Base-by-base conservation (phyloP, 2,113 vertebrate genomes). In the Gymnorhina tibicen region DNA sequence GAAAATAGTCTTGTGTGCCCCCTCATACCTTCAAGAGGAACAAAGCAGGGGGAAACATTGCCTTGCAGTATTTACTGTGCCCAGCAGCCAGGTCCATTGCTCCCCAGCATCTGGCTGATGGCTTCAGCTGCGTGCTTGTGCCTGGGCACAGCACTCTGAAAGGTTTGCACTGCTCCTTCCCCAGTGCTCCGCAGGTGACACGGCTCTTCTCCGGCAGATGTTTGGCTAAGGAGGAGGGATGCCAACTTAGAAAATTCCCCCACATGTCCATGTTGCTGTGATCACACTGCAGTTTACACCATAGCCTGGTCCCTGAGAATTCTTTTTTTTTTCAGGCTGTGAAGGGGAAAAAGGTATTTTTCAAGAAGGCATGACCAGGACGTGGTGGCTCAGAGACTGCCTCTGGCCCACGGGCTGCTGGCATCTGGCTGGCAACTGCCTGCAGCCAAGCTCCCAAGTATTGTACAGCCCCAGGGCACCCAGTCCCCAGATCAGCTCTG, bases 101-200 rank as follows among this genome's bases (percentile, higher is more conserved):
- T 52, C 78, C 22, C 47, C 56, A 7, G 64, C 23, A 35, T n/a
- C 73, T 18, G 53, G 37, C 59, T 2, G 8, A 26, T 10, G 20
- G 33, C 60, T 74, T 50, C 41, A 23, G 80, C 52, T 39, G 10
- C 16, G 20, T 7, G 53, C 42, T 27, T 9, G 44, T 41, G 39
- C 59, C 78, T 8, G 4, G 59, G 33, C 1, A 0, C 53, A 23
- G 49, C 33, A 7, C 68, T 42, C 6, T 0, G 41, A 33, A 42
- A 26, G 39, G 62, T 26, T 69, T 37, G 53, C 27, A 26, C 85
- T 1, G 2, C 53, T 69, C 37, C 63, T 44, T 84, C 66, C 75
- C 28, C 33, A 15, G 0, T 1, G 35, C n/a, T 70, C 60, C 1
- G 2, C 9, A 66, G 37, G 67, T 32, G 49, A 78, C 49, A 15